Evolutionary conservation across 2,797 vertebrate species (phyloP).

Genomic region (Coreius guichenoti): DNA sequence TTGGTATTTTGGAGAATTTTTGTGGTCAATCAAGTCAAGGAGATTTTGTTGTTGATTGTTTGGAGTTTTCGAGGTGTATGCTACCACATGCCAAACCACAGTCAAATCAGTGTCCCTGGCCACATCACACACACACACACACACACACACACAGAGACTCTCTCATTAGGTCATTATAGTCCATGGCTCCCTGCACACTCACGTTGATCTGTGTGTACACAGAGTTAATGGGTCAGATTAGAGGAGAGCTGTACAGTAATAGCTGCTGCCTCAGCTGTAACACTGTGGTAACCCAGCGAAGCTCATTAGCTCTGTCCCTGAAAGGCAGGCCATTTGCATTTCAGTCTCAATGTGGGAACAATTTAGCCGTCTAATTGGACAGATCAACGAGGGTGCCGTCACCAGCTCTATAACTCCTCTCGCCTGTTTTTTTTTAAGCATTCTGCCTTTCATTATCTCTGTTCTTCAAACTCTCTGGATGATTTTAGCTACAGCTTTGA

Average conservation of each 20-base stretch:
- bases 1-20: not conserved
- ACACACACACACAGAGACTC: not conserved
- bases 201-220: constrained; percentile 49
- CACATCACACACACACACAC: constrained; percentile 39
- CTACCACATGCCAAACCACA: constrained; percentile 10
- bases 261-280: constrained; percentile 46
- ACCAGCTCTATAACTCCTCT: constrained; percentile 82
- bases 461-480: constrained; percentile 11
- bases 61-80: constrained; percentile 30
- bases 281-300: constrained; percentile 44
- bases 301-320: constrained; percentile 81
- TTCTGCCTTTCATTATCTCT: constrained; percentile 40
- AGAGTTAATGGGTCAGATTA: constrained; percentile 55
- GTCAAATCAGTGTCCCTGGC: constrained; percentile 30
- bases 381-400: constrained; percentile 86
- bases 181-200: constrained; percentile 40
- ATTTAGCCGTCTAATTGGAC: constrained; percentile 87
- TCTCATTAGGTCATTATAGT: constrained; percentile 45
- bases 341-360: constrained; percentile 91
- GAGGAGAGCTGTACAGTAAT: constrained; percentile 53
- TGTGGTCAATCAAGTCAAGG: constrained; percentile 7
- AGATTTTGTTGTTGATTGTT: constrained; percentile 42
- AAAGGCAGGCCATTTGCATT: constrained; percentile 83
- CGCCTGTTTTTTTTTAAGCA: not conserved
- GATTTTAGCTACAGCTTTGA: constrained; percentile 33